Base-by-base conservation (phyloP, 1,140 invertebrate species). In the Varroa destructor region DNA sequence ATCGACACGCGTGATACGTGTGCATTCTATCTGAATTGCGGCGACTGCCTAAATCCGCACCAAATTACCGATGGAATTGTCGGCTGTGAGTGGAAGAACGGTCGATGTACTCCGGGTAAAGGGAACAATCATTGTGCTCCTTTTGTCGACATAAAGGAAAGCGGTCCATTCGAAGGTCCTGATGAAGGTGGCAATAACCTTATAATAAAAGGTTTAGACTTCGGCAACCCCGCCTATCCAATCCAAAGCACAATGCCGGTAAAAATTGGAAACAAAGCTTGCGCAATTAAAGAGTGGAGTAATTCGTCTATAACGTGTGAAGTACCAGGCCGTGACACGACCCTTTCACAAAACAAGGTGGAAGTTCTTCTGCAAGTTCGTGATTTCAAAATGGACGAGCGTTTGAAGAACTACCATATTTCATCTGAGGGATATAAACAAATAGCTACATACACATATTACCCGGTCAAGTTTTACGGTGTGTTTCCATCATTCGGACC, bases 401-500 rank as follows among this genome's bases (percentile, higher is more conserved):
- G 61, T 43, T 43, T 67, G 37, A 67, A 67, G 40, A 3, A 40
- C 12, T 67, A 25, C 37, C 61, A 40, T 10, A 67, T 67, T 12
- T 40, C 12, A n/a, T 43, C 61, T 8, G 37, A 67, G 12, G 61
- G 61, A 67, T 14, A 5, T 2, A 10, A 67, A 8, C 12, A 67
- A 4, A 12, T 67, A 1, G 37, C 40, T 12, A 25, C 61, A 1
- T 67, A 43, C 37, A 67, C 61, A 2, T 67, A 67, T 8, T 67
- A 67, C 61, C 40, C 40, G 12, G 61, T 67, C 1, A 71, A 72
- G 40, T 25, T 76, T 6, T 70, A 43, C 58, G 71, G 72, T 43
- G 37, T 75, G 0, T 70, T 73, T 43, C 75, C 76, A 0, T 43
- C 71, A 1, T 72, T 61, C 67, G 77, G 77, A 12, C 77, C 77